Percentiles rank a stretch among this genome's conserved stretches.
Conservation (phyloP, 2,113 vertebrate genomes). For the Sylvietta virens region DNA sequence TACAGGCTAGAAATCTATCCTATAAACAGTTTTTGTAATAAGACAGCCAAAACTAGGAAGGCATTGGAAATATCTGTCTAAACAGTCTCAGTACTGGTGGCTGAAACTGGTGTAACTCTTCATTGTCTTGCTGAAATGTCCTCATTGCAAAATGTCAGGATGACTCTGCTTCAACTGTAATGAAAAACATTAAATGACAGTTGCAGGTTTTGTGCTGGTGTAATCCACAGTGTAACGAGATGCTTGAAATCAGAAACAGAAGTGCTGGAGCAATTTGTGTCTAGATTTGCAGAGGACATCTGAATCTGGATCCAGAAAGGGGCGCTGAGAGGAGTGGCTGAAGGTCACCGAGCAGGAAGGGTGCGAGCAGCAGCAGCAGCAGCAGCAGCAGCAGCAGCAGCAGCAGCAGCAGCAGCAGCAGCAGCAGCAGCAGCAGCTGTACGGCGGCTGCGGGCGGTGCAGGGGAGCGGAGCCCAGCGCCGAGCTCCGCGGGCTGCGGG, state of each 20-base stretch:
- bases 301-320: accelerated
- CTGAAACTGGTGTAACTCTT: not conserved
- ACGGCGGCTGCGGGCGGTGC: too few relatives aligned
- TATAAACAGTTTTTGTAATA: not conserved
- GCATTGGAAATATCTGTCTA: not conserved
- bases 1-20: not conserved
- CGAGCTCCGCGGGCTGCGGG: too few relatives aligned
- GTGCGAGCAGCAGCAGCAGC: not conserved
- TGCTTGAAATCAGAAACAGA: not conserved
- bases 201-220: not conserved
- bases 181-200: not conserved
- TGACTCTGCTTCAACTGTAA: slow-evolving; percentile 21
- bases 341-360: not conserved
- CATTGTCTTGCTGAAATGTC: not conserved
- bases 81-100: not conserved
- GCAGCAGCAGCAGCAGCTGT: too few relatives aligned
- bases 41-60: not conserved
- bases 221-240: not conserved
- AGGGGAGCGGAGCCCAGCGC: too few relatives aligned
- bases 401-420: too few relatives aligned
- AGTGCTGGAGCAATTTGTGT: not conserved
- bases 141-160: slow-evolving; percentile 8
- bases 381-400: too few relatives aligned
- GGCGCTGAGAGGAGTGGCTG: accelerated
- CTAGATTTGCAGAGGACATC: not conserved